phyloP scores from a whole-genome alignment of 2,888 invertebrate genomes.

The Clepsis dumicolana region DNA sequence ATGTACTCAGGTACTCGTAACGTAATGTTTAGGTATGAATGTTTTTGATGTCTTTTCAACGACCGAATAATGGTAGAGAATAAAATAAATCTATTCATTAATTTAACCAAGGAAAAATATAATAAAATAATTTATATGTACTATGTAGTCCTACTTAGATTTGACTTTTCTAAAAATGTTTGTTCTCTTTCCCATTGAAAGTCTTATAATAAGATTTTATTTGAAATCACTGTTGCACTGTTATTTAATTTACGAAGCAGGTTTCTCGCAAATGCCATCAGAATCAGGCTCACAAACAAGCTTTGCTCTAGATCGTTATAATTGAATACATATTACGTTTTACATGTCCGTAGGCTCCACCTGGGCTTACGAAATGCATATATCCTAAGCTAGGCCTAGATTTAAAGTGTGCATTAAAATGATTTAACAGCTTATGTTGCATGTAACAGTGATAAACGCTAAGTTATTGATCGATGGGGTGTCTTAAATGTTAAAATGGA shows the following conservation, averaged over 20 bases:
- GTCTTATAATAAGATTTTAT: neutral
- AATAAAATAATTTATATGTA: too few species aligned
- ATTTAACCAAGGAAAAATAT: too few species aligned
- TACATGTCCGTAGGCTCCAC: conserved; percentile 31
- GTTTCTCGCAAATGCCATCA: neutral
- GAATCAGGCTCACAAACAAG: conserved; percentile 26
- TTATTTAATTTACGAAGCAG: neutral
- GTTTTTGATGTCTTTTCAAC: too few species aligned
- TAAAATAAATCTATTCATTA: too few species aligned
- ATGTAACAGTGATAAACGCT: conserved; percentile 23
- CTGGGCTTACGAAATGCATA: conserved; percentile 36
- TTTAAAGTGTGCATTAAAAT: conserved; percentile 31
- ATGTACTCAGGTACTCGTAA: too few species aligned
- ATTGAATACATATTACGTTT: conserved; percentile 37
- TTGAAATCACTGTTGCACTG: neutral
- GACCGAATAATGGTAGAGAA: too few species aligned
- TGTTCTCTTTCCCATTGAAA: too few species aligned
- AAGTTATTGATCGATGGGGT: conserved; percentile 6
- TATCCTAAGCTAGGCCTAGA: conserved; percentile 32
- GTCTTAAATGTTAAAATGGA: too few species aligned
- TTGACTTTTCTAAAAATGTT: too few species aligned
- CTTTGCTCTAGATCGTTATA: conserved; percentile 34
- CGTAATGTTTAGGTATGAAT: too few species aligned
- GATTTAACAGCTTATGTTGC: conserved; percentile 23
- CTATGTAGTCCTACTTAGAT: too few species aligned